These are phyloP conservation scores for Varanus komodoensis DNA, from an alignment of 2,113 vertebrate genomes.

Conservation along the genomic window DNA sequence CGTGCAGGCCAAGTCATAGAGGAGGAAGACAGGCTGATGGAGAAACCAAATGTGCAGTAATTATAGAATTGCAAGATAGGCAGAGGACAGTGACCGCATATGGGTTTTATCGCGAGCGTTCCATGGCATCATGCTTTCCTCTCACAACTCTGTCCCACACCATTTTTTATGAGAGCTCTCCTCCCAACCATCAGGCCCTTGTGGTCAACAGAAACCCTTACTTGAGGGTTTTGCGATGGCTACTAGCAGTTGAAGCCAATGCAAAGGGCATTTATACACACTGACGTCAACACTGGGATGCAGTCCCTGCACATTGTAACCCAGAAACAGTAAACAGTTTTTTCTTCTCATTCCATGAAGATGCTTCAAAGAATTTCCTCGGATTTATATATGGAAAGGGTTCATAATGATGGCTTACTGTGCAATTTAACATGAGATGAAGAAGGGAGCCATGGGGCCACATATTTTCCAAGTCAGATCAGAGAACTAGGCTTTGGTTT, in stretches of 20 bases:
- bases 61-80: accelerated
- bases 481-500: not conserved
- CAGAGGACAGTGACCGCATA: not conserved
- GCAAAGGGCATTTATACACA: not conserved
- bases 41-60: not conserved
- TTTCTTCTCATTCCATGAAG: not conserved
- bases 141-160: not conserved
- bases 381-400: not conserved
- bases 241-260: conserved; percentile 12
- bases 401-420: not conserved
- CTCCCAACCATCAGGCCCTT: not conserved
- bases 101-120: accelerated
- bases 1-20: accelerated
- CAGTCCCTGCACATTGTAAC: accelerated
- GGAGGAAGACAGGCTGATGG: not conserved
- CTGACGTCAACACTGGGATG: not conserved
- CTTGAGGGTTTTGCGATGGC: not conserved
- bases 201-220: not conserved
- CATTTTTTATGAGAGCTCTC: not conserved
- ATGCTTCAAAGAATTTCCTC: accelerated
- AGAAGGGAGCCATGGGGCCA: not conserved
- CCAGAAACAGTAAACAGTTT: not conserved
- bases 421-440: not conserved
- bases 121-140: conserved; percentile 14
- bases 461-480: conserved; percentile 21